These are phyloP conservation scores for Gallinago paraguaiae DNA, from an alignment of 2,113 vertebrate species.

Conservation along the genomic window DNA sequence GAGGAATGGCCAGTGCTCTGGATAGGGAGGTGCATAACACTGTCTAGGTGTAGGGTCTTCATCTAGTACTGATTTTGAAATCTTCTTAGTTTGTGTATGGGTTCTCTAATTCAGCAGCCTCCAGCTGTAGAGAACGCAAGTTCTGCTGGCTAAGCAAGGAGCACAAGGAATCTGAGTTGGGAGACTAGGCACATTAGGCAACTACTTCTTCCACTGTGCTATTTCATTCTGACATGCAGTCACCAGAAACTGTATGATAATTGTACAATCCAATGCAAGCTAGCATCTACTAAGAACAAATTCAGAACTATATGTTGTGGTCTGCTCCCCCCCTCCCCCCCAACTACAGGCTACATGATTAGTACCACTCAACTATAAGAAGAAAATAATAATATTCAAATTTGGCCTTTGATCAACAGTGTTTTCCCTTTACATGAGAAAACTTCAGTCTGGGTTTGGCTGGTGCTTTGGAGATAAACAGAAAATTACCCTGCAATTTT, in stretches of 20 bases:
- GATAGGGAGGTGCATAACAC: background rate
- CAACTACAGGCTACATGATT: background rate
- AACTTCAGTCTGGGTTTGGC: slow-evolving; percentile 1
- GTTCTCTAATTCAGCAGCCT: background rate
- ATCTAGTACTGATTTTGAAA: background rate
- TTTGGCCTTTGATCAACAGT: background rate
- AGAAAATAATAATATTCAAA: background rate
- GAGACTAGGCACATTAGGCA: background rate
- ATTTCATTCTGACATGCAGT: background rate
- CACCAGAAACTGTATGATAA: background rate
- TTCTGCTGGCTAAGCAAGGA: background rate
- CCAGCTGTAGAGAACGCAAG: background rate
- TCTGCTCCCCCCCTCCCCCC: background rate
- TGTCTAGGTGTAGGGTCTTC: background rate
- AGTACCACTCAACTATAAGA: background rate
- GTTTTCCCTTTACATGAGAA: background rate
- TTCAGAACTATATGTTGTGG: background rate
- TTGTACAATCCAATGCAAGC: background rate
- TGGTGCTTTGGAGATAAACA: slow-evolving; percentile 43
- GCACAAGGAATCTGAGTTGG: background rate
- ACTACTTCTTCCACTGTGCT: background rate
- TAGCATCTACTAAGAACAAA: background rate
- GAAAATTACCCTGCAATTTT: background rate
- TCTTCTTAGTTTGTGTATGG: background rate
- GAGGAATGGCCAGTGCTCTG: background rate